Conservation (phyloP, 2,888 invertebrate genomes). For the Tetragonisca angustula region DNA sequence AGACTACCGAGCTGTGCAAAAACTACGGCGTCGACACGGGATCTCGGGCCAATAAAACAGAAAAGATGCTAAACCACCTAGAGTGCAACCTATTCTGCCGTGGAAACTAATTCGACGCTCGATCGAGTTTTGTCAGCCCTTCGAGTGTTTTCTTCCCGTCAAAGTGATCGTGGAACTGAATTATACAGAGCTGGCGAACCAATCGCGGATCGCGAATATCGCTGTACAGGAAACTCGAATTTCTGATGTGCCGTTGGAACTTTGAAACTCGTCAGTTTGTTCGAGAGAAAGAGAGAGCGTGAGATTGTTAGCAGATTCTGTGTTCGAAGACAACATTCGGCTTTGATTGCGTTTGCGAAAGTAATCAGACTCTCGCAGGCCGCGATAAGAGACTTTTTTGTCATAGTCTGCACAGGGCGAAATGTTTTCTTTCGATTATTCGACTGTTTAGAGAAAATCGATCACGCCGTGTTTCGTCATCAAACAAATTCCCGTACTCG, state of each 20-base stretch:
- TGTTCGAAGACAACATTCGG: neutral
- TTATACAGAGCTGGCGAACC: conserved; percentile 30
- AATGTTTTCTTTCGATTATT: neutral
- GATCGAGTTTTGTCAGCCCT: conserved; percentile 42
- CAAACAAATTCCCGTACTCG: no score
- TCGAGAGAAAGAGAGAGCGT: no score
- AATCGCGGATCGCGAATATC: conserved; percentile 10
- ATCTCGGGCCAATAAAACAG: conserved; percentile 36
- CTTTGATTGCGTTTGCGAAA: conserved; percentile 8
- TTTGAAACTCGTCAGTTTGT: neutral
- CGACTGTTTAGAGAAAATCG: neutral
- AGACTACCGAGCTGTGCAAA: conserved; percentile 36
- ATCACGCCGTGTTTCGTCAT: no score
- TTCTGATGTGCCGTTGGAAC: conserved; percentile 15
- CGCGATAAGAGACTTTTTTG: neutral
- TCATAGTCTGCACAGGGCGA: neutral
- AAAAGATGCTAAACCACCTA: conserved; percentile 62
- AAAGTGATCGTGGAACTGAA: conserved; percentile 33
- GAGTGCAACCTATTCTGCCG: conserved; percentile 58
- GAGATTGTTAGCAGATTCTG: neutral
- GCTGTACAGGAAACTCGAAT: conserved; percentile 3
- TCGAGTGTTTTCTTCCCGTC: conserved; percentile 13
- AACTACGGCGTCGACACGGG: conserved; percentile 45
- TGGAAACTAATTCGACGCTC: conserved; percentile 67
- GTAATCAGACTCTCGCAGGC: neutral